Evolutionary conservation across 2,113 vertebrate species (phyloP).

Genomic region (Gallinago paraguaiae): DNA sequence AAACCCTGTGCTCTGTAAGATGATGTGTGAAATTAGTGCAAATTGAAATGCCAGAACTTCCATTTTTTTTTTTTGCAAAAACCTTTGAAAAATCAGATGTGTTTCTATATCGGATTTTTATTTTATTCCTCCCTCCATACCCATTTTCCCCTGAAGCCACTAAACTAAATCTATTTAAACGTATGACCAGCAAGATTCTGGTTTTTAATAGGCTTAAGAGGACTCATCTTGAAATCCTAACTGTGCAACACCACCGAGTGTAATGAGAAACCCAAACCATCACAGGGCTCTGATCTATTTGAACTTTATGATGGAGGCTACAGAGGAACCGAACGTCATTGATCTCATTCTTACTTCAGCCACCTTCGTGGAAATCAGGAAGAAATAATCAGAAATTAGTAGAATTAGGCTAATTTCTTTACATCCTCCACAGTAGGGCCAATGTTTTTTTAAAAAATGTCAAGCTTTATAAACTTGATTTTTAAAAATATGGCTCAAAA

Average conservation of each 20-base stretch:
- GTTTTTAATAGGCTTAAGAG: conserved; percentile 41
- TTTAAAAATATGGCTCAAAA: not conserved
- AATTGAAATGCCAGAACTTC: conserved; percentile 58
- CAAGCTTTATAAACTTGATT: not conserved
- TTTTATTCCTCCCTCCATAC: not conserved
- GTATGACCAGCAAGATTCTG: not conserved
- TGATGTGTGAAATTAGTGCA: conserved; percentile 61
- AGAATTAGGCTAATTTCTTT: not conserved
- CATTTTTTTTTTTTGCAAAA: not conserved
- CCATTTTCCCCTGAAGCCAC: conserved; percentile 2
- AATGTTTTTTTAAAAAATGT: not conserved
- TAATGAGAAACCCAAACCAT: conserved; percentile 8
- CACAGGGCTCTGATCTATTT: not conserved
- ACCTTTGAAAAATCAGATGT: conserved; percentile 35
- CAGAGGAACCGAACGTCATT: not conserved
- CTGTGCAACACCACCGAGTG: not conserved
- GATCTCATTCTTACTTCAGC: not conserved
- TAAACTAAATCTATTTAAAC: conserved; percentile 44
- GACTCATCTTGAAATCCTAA: conserved; percentile 15
- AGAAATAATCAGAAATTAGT: not conserved
- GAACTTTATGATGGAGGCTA: not conserved
- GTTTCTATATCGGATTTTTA: conserved; percentile 6
- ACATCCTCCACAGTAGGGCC: not conserved
- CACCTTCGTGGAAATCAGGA: not conserved
- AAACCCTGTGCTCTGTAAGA: conserved; percentile 16